These are phyloP conservation scores for Hypolimnas misippus DNA, from an alignment of 2,888 invertebrate species.

Conservation along the genomic window DNA sequence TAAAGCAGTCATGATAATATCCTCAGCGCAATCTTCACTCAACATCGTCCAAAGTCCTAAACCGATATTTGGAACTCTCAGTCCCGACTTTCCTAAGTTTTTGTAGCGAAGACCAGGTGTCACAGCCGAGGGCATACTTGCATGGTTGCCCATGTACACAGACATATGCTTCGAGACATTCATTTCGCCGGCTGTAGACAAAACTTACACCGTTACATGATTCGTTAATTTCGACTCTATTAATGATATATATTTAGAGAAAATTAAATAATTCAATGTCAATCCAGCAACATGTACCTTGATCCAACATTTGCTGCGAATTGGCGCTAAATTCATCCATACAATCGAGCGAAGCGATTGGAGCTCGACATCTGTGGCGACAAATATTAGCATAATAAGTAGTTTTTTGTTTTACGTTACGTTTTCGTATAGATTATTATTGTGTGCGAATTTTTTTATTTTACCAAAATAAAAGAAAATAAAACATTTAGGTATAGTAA, in stretches of 20 bases:
- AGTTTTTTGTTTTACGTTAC: background rate
- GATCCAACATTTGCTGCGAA: slow-evolving; percentile 81
- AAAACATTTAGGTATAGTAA: too few species aligned
- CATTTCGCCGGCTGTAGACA: slow-evolving; percentile 57
- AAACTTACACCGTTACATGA: too few species aligned
- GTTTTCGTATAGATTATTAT: background rate
- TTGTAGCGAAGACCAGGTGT: slow-evolving; percentile 94
- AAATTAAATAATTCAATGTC: background rate
- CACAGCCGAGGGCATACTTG: slow-evolving; percentile 86
- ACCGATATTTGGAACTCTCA: slow-evolving; percentile 96
- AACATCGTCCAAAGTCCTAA: slow-evolving; percentile 97
- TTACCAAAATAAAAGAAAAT: too few species aligned
- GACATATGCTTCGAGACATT: slow-evolving; percentile 78
- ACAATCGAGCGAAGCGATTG: slow-evolving; percentile 96
- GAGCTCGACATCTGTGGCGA: slow-evolving; percentile 90
- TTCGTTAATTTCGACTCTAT: too few species aligned
- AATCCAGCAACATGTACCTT: too few species aligned
- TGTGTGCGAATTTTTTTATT: too few species aligned
- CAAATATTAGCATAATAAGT: slow-evolving; percentile 13
- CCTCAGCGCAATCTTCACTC: slow-evolving; percentile 94
- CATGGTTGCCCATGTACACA: slow-evolving; percentile 82
- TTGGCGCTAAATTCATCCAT: slow-evolving; percentile 95
- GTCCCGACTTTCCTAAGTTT: slow-evolving; percentile 97
- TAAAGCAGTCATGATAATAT: slow-evolving; percentile 95
- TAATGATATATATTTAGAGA: background rate